Base-by-base conservation (phyloP, 2,113 vertebrate species). In the Myotis yumanensis region DNA sequence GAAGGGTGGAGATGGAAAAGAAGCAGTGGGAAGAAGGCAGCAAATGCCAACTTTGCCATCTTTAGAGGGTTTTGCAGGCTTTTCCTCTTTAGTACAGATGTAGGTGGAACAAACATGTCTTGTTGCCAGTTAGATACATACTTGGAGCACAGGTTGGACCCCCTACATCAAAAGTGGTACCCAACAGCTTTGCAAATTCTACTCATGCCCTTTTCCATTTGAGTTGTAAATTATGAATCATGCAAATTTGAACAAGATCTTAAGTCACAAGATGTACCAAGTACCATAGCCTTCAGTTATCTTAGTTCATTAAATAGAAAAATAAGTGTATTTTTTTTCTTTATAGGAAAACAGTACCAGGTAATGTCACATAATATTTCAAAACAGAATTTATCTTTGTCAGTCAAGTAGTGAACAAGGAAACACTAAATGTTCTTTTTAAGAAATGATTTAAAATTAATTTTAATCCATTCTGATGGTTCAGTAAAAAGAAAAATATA, bases 371-470 rank as follows among this genome's bases (percentile, higher is more conserved):
- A 93, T 89, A 94, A 62, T 96, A 54, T 97, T 95, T 98, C 89
- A 97, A 97, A 98, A 71, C 32, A 93, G 20, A 93, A 88, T 97
- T 96, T 86, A 32, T 95, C 97, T 97, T 97, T 97, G 94, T 94
- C 82, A 72, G 79, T 85, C 73, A 96, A 72, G 90, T 85, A 95
- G 52, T 30, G 12, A 96, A 64, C 95, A 97, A 97, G 85, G 79
- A 95, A 92, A 95, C 23, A 93, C 20, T 85, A 79, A 82, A 86
- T 96, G 32, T 93, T 94, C 96, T 96, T 97, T 97, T 93, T 54
- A 62, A 79, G 84, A 93, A 93, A 72, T 83, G 68, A 94, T 96
- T 95, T 93, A 82, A 95, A 98, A 97, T 96, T 89, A 97, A 96
- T 97, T 97, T 93, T 84, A 96, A 77, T 95, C 75, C 75, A 81